Evolutionary conservation across 2,888 invertebrate genomes (phyloP).

Genomic region (Hypolimnas misippus): DNA sequence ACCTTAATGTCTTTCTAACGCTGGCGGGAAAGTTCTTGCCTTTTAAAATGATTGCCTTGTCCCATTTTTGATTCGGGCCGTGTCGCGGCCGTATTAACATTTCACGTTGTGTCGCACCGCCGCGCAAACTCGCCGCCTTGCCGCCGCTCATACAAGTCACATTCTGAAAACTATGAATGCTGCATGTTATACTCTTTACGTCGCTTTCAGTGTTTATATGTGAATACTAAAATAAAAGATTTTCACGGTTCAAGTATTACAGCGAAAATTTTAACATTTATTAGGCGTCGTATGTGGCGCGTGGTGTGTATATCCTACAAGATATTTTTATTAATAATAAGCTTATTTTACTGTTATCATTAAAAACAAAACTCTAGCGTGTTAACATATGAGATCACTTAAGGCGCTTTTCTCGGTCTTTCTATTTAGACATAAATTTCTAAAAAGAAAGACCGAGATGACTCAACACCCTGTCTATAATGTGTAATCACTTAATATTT

Average conservation of each 20-base stretch:
- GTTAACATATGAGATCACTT: too few species aligned
- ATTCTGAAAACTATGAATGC: slow-evolving; percentile 25
- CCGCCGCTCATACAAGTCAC: slow-evolving; percentile 23
- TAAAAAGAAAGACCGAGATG: background rate
- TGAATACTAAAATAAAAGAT: slow-evolving; percentile 11
- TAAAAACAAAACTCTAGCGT: background rate
- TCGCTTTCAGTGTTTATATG: slow-evolving; percentile 4
- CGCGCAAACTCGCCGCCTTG: slow-evolving; percentile 27
- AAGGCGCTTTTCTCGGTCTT: too few species aligned
- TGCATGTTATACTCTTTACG: slow-evolving; percentile 15
- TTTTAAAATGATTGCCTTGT: slow-evolving; percentile 53
- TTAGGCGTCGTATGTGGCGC: background rate
- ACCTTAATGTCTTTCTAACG: slow-evolving; percentile 9
- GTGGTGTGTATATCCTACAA: background rate
- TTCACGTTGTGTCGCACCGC: slow-evolving; percentile 48
- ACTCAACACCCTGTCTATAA: slow-evolving; percentile 18
- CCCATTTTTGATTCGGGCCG: slow-evolving; percentile 54
- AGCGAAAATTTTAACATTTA: background rate
- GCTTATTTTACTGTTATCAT: background rate
- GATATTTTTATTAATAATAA: background rate
- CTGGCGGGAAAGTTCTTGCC: slow-evolving; percentile 22
- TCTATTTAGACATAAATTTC: background rate
- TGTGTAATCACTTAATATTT: slow-evolving; percentile 38
- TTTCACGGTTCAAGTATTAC: slow-evolving; percentile 2
- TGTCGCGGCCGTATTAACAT: slow-evolving; percentile 54